Conservation (phyloP, 2,888 invertebrate genomes). For the Harmothoe impar region DNA sequence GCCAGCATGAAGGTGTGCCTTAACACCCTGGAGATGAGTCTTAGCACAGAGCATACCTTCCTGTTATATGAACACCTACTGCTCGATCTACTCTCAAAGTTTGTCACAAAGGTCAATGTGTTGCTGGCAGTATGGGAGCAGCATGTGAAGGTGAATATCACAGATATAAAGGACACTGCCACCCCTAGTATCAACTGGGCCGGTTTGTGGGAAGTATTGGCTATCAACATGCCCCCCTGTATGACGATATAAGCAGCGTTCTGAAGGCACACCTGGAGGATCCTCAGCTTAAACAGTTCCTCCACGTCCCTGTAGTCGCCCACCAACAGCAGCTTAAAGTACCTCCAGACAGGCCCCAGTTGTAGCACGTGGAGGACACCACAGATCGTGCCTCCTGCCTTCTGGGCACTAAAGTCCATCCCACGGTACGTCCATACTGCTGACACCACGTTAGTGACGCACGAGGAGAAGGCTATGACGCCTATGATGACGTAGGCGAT, state of each 20-base stretch:
- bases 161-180: not conserved
- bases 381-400: conserved; percentile 71
- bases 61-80: not conserved
- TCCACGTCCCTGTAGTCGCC: conserved; percentile 73
- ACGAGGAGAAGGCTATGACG: conserved; percentile 17
- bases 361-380: conserved; percentile 73
- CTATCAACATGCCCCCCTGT: conserved; percentile 65
- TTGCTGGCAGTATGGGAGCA: conserved; percentile 21
- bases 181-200: not conserved
- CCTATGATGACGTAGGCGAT: conserved; percentile 10
- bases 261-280: conserved; percentile 74
- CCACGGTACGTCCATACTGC: conserved; percentile 72
- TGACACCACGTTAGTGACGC: conserved; percentile 73
- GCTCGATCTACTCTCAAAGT: not conserved
- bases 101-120: not conserved
- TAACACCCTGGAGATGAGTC: not conserved
- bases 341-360: conserved; percentile 75
- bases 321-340: conserved; percentile 72
- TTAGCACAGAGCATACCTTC: not conserved
- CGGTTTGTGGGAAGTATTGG: no score
- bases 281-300: conserved; percentile 72
- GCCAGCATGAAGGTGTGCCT: conserved; percentile 39
- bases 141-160: conserved; percentile 15
- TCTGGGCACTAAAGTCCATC: conserved; percentile 71
- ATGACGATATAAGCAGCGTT: conserved; percentile 73